A percentile compares a stretch with the other conserved stretches of the same genome.
These are phyloP conservation scores for Netelia melanura DNA, from an alignment of 2,888 invertebrate genomes.

Conservation along the genomic window DNA sequence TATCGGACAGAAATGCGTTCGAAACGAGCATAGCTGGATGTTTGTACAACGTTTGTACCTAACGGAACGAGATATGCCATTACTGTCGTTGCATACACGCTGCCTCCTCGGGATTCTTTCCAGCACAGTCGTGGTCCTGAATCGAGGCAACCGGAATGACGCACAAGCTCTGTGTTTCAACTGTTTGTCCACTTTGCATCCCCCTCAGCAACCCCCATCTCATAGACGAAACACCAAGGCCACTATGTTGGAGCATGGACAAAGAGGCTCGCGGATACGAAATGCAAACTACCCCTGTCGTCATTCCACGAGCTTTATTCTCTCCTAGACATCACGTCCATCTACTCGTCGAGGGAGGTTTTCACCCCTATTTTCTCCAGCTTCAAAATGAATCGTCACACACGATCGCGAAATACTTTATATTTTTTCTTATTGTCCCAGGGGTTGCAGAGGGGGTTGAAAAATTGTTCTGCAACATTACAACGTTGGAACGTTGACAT, in stretches of 20 bases:
- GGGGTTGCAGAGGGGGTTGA: too few relatives aligned
- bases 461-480: too few relatives aligned
- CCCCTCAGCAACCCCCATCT: not conserved
- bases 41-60: constrained; percentile 36
- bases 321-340: constrained; percentile 1
- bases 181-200: constrained; percentile 24
- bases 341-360: constrained; percentile 8
- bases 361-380: not conserved
- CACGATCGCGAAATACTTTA: too few relatives aligned
- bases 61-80: constrained; percentile 17
- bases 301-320: constrained; percentile 34
- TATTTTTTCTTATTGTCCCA: too few relatives aligned
- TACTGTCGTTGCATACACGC: constrained; percentile 15
- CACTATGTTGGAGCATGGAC: not conserved
- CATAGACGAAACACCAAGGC: too few relatives aligned
- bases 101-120: not conserved
- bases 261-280: constrained; percentile 37
- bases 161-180: constrained; percentile 27
- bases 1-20: constrained; percentile 44
- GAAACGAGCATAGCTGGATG: constrained; percentile 10
- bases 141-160: constrained; percentile 41
- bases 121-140: constrained; percentile 22
- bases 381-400: not conserved
- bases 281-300: not conserved
- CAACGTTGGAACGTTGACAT: too few relatives aligned